phyloP scores from a whole-genome alignment of 2,888 invertebrate genomes.

The Cosmia pyralina region DNA sequence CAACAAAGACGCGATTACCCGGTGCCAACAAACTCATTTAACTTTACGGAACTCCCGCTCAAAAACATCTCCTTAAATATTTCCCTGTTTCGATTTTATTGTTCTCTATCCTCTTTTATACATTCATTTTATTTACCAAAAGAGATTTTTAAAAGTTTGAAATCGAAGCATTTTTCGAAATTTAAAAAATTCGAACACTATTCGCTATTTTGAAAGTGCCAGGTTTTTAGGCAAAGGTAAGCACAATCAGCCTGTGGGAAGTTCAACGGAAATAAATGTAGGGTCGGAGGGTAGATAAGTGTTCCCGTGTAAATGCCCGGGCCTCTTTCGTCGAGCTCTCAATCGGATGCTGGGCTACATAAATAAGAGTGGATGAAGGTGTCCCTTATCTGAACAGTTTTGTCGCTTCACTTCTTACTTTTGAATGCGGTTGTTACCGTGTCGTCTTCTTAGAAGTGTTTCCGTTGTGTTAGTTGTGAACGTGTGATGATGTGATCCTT shows the following conservation, averaged over 20 bases:
- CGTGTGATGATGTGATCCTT: slow-evolving; percentile 3
- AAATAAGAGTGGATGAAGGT: slow-evolving; percentile 88
- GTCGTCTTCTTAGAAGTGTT: slow-evolving; percentile 64
- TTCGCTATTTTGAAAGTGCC: slow-evolving; percentile 29
- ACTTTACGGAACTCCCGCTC: slow-evolving; percentile 85
- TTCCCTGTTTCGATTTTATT: slow-evolving; percentile 86
- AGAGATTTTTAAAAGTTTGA: slow-evolving; percentile 69
- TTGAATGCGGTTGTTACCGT: slow-evolving; percentile 73
- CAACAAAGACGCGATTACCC: slow-evolving; percentile 83
- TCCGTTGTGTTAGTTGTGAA: slow-evolving; percentile 40
- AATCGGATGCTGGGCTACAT: slow-evolving; percentile 88
- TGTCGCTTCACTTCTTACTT: slow-evolving; percentile 79
- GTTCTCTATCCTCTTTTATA: slow-evolving; percentile 81
- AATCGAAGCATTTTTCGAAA: slow-evolving; percentile 17
- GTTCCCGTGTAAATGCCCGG: slow-evolving; percentile 82
- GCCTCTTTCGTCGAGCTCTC: slow-evolving; percentile 81
- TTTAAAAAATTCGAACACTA: slow-evolving; percentile 4
- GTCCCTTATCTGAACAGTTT: slow-evolving; percentile 80
- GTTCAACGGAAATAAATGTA: slow-evolving; percentile 87
- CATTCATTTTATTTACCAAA: slow-evolving; percentile 86
- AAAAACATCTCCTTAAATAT: slow-evolving; percentile 84
- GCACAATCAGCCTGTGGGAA: slow-evolving; percentile 80
- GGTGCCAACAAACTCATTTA: slow-evolving; percentile 88
- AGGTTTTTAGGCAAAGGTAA: slow-evolving; percentile 67
- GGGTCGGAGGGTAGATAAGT: slow-evolving; percentile 87